Evolutionary conservation across 2,888 invertebrate genomes (phyloP), one percentile per base, ranked within the genome.

Genomic region (Hirudinaria manillensis): DNA sequence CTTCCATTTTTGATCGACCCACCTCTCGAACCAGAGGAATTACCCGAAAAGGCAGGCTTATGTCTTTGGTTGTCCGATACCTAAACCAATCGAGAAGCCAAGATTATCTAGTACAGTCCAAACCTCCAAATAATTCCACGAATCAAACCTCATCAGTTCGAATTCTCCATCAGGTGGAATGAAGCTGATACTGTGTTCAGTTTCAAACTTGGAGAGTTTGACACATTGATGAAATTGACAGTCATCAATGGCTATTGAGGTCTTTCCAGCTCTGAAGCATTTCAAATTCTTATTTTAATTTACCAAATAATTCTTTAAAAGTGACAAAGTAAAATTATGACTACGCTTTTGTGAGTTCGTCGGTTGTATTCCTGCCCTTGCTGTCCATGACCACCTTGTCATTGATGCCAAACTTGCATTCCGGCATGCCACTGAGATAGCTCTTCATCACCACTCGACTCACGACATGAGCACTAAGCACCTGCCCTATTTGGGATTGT

Each of bases 221-320:
- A 99, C 99, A 85, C 99, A 99, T 87, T 99, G 99, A 87, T 99
- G 99, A 87, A 99, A 99, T 88, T 99, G 99, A 83, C 99, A 99
- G 87, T 99, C 99, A 84, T 99, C 99, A 81, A 99, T 99, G 32
- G 98, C 99, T 66, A 80, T 80, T 13, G 79, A 77, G 21, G 79
- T 76, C 67, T 80, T 80, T 21, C 76, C 77, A 1, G 78, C 67
- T 24, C 79, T 78, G 72, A 24, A 76, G 61, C 19, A 45, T 21
- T 4, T 38, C 3, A 19, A 45, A 70, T n/a, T 21, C 24, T 3
- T 53, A 38, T 3, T 24, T 21, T 2, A 61, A 61, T 61, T n/a
- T 7, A 24, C 7, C 4, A 24, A 29, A 16, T 61, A 21, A 10
- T 24, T 61, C 10, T 29, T 16, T 53, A 53, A 53, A 53, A 53